A percentile compares a stretch with the other conserved stretches of the same genome.
Evolutionary conservation across 2,888 invertebrate species (phyloP).

Genomic region (Coecobrya sp.): DNA sequence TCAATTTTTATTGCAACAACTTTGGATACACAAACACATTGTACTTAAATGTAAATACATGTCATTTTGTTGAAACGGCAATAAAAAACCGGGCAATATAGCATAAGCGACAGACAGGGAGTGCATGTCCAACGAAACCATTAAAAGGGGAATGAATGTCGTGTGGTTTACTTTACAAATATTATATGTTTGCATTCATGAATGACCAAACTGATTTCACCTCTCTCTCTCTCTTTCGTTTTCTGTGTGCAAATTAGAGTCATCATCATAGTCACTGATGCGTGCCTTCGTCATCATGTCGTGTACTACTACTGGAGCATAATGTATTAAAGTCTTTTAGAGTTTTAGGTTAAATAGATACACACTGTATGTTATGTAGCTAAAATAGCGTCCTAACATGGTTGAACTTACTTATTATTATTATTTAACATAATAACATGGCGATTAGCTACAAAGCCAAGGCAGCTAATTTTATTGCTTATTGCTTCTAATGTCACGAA

Average conservation of each 20-base stretch:
- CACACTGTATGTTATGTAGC: not conserved
- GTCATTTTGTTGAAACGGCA: constrained; percentile 50
- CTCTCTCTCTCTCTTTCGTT: not conserved
- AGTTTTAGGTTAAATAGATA: not conserved
- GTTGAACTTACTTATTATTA: not conserved
- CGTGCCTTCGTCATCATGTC: not conserved
- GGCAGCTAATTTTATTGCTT: constrained; percentile 24
- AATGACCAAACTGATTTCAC: constrained; percentile 41
- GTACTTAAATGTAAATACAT: constrained; percentile 27
- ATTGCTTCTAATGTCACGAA: constrained; percentile 26
- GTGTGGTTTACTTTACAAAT: constrained; percentile 61
- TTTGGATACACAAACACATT: constrained; percentile 1
- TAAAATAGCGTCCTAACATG: not conserved
- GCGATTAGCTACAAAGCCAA: not conserved
- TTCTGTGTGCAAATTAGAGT: constrained; percentile 4
- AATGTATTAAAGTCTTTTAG: not conserved
- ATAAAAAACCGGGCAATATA: constrained; percentile 26
- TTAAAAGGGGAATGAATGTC: constrained; percentile 33
- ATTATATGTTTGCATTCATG: constrained; percentile 45
- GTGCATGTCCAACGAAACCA: constrained; percentile 50
- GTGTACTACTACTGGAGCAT: not conserved
- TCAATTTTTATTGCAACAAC: constrained; percentile 60
- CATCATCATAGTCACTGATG: not conserved
- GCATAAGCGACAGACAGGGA: constrained; percentile 2
- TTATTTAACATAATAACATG: not conserved